Evolutionary conservation across 2,888 invertebrate genomes (phyloP).

Genomic region (Polymixis flavicincta): DNA sequence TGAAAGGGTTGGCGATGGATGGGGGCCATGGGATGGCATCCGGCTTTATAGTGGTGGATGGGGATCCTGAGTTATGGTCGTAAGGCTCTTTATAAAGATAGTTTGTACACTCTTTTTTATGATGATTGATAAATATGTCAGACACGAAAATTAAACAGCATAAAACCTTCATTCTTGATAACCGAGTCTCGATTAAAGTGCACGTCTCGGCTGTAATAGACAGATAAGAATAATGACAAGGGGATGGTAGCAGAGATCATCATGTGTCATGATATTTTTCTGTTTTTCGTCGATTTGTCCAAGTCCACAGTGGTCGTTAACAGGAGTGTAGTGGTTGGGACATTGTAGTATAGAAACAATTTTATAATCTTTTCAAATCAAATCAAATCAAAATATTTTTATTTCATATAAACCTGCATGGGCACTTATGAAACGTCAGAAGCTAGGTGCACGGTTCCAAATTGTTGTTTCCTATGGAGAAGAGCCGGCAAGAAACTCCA

Average conservation of each 20-base stretch:
- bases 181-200: neutral
- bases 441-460: too few relatives aligned
- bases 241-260: neutral
- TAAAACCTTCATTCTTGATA: neutral
- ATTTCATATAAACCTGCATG: too few relatives aligned
- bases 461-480: too few relatives aligned
- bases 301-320: neutral
- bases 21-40: conserved; percentile 14
- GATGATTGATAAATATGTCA: neutral
- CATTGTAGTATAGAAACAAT: neutral
- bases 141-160: neutral
- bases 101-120: neutral
- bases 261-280: neutral
- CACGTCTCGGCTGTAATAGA: neutral
- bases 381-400: too few relatives aligned
- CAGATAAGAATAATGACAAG: conserved; percentile 6
- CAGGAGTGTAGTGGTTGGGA: neutral
- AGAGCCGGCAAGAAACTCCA: too few relatives aligned
- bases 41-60: conserved; percentile 16
- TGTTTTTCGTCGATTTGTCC: neutral
- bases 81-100: neutral
- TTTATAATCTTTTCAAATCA: neutral
- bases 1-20: conserved; percentile 27
- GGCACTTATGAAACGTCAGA: too few relatives aligned
- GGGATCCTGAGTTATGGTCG: conserved; percentile 6